A percentile compares a stretch with the other conserved stretches of the same genome.
phyloP scores from a whole-genome alignment of 2,113 vertebrate genomes.

The Cyprinus carpio region DNA sequence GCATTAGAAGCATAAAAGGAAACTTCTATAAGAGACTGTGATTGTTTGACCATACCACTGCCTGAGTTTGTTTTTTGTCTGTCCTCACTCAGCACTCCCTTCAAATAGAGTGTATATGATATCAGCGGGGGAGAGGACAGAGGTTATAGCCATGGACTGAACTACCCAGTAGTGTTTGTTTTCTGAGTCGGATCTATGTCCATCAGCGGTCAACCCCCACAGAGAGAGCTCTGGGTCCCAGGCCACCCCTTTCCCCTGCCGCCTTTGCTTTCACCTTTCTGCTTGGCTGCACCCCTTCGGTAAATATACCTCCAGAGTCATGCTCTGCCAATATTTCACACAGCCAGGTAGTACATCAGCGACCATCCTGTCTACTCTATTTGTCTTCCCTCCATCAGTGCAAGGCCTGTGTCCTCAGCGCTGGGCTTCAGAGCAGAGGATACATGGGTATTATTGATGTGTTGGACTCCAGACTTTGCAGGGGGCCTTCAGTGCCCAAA shows the following conservation, averaged over 20 bases:
- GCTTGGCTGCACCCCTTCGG: constrained; percentile 40
- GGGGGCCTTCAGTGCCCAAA: constrained; percentile 29
- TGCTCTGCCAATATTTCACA: constrained; percentile 50
- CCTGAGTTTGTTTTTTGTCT: background rate
- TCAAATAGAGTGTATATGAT: constrained; percentile 9
- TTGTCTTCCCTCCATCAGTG: constrained; percentile 34
- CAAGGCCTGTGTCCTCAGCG: constrained; percentile 11
- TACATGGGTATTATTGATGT: constrained; percentile 48
- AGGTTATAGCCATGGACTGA: constrained; percentile 26
- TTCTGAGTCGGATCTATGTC: constrained; percentile 39
- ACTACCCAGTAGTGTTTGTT: constrained; percentile 24
- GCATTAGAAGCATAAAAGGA: too few relatives aligned
- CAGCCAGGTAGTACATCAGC: constrained; percentile 38
- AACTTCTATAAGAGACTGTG: background rate
- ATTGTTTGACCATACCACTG: background rate
- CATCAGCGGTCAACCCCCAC: constrained; percentile 32
- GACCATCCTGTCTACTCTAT: constrained; percentile 46
- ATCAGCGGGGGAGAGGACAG: constrained; percentile 18
- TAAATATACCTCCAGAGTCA: constrained; percentile 52
- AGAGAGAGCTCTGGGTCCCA: constrained; percentile 21
- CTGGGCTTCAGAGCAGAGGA: background rate
- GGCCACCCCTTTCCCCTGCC: constrained; percentile 4
- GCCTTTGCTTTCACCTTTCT: constrained; percentile 45
- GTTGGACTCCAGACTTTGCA: constrained; percentile 24
- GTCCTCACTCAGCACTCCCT: background rate